phyloP scores from a whole-genome alignment of 2,888 invertebrate genomes.

The Artemia sinica region DNA sequence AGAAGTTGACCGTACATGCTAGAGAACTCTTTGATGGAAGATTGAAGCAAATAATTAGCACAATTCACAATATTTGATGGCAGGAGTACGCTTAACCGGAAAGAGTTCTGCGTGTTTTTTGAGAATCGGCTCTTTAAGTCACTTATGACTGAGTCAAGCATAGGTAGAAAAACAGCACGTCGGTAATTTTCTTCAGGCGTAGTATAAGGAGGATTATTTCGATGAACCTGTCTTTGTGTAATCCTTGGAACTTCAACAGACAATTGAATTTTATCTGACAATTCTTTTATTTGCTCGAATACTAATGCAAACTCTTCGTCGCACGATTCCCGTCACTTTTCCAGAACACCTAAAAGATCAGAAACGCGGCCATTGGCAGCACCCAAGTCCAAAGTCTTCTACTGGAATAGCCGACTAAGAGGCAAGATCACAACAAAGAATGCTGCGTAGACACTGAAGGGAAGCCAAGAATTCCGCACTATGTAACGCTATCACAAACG shows the following conservation, averaged over 20 bases:
- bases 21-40: conserved; percentile 4
- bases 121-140: conserved; percentile 4
- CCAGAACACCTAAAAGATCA: too few species aligned
- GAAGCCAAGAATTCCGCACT: conserved; percentile 9
- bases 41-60: not conserved
- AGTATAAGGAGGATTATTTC: conserved; percentile 12
- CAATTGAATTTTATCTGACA: conserved; percentile 9
- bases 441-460: conserved; percentile 9
- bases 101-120: conserved; percentile 9
- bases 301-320: too few species aligned
- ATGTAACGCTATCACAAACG: too few species aligned
- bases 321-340: too few species aligned
- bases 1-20: too few species aligned
- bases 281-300: too few species aligned
- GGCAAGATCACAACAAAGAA: too few species aligned
- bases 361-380: too few species aligned
- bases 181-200: too few species aligned
- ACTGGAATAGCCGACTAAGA: conserved; percentile 9
- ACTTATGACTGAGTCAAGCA: too few species aligned
- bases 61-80: conserved; percentile 9
- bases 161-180: too few species aligned
- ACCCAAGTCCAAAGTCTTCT: conserved; percentile 9
- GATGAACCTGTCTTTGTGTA: conserved; percentile 9
- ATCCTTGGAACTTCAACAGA: conserved; percentile 10
- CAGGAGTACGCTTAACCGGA: conserved; percentile 3